A percentile compares a stretch with the other conserved stretches of the same genome.
phyloP scores from a whole-genome alignment of 92 coral and sea anemone species.

The Bergia puertoricense region DNA sequence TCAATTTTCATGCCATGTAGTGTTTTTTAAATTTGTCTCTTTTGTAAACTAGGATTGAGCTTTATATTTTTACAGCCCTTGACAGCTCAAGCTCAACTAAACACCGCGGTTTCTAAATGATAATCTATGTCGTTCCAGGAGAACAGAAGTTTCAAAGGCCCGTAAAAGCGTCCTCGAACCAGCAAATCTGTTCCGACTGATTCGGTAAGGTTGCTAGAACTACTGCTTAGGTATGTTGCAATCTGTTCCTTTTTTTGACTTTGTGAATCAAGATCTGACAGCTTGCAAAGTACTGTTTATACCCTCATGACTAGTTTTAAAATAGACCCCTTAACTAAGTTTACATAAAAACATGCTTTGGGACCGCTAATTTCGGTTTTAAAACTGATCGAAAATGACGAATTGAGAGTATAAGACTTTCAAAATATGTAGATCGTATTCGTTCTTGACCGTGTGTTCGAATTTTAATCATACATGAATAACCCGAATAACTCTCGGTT shows the following conservation, averaged over 20 bases:
- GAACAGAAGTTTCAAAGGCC: slow-evolving; percentile 3
- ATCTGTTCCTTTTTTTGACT: slow-evolving; percentile 15
- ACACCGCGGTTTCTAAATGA: neutral
- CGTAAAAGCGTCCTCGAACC: slow-evolving; percentile 18
- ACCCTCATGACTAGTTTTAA: neutral
- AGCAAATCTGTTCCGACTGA: neutral
- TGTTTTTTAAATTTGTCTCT: neutral
- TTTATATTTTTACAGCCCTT: neutral
- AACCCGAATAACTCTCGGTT: slow-evolving; percentile 10
- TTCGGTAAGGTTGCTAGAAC: slow-evolving; percentile 18
- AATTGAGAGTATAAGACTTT: neutral
- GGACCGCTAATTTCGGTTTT: neutral
- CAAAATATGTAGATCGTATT: neutral
- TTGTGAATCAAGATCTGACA: neutral
- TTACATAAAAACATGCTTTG: slow-evolving; percentile 4
- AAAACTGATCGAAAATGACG: neutral
- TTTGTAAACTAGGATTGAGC: neutral
- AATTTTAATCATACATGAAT: neutral
- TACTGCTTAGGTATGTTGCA: slow-evolving; percentile 19
- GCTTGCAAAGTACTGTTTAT: neutral
- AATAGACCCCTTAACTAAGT: neutral
- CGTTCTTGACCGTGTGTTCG: slow-evolving; percentile 2
- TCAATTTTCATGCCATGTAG: slow-evolving; percentile 1
- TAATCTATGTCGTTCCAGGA: slow-evolving; percentile 21
- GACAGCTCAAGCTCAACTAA: neutral